These are phyloP conservation scores for Dascillus cervinus DNA, from an alignment of 2,888 invertebrate genomes.

Conservation along the genomic window DNA sequence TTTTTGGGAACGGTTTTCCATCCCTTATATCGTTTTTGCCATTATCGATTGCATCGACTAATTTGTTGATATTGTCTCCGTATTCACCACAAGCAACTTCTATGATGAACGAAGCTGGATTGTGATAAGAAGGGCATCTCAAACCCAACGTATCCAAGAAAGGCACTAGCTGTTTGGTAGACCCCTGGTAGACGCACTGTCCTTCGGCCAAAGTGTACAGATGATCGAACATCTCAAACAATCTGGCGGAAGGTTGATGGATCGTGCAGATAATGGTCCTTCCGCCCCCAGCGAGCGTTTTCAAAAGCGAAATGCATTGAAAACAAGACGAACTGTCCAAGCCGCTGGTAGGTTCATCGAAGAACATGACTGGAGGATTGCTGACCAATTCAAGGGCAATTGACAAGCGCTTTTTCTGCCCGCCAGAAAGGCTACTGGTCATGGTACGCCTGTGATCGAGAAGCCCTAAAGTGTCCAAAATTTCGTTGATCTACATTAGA, in stretches of 20 bases:
- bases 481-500: constrained; percentile 74
- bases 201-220: constrained; percentile 90
- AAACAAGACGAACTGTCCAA: constrained; percentile 93
- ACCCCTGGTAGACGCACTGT: constrained; percentile 91
- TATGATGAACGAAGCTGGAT: constrained; percentile 94
- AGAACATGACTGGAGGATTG: constrained; percentile 97
- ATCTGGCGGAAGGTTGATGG: constrained; percentile 92
- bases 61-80: constrained; percentile 78
- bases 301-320: constrained; percentile 85
- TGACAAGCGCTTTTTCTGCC: constrained; percentile 90
- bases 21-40: constrained; percentile 74
- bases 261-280: constrained; percentile 93
- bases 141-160: constrained; percentile 72
- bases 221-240: constrained; percentile 96
- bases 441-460: constrained; percentile 82
- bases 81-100: constrained; percentile 96
- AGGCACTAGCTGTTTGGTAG: constrained; percentile 74
- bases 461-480: constrained; percentile 80
- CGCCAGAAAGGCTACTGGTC: constrained; percentile 88
- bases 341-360: constrained; percentile 95
- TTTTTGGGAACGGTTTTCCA: constrained; percentile 60
- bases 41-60: constrained; percentile 79
- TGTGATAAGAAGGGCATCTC: constrained; percentile 92
- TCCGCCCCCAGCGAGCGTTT: constrained; percentile 82
- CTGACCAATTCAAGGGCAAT: constrained; percentile 92